phyloP scores from a whole-genome alignment of 2,797 vertebrate genomes.

The Sebastes miniatus region DNA sequence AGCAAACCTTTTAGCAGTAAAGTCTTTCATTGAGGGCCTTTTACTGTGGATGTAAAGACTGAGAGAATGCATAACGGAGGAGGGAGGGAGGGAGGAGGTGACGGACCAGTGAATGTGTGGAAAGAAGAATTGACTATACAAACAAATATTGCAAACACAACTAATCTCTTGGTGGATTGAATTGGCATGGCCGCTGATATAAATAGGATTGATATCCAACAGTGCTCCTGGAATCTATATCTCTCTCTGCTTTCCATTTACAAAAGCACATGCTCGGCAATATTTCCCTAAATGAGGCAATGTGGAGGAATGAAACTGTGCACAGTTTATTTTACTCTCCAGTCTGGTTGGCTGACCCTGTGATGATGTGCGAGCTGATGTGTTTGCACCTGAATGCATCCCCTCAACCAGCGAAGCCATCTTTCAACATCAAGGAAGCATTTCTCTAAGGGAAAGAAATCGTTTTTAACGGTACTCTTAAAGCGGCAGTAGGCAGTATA shows the following conservation, averaged over 20 bases:
- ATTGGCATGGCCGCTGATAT: slow-evolving; percentile 16
- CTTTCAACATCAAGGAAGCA: too few relatives aligned
- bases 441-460: too few relatives aligned
- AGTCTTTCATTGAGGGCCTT: neutral
- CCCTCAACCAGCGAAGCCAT: neutral
- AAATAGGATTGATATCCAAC: slow-evolving; percentile 46
- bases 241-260: slow-evolving; percentile 19
- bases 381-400: neutral
- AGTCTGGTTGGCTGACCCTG: neutral
- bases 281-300: slow-evolving; percentile 13
- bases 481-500: too few relatives aligned
- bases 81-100: neutral
- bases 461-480: too few relatives aligned
- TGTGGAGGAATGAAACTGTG: slow-evolving; percentile 1
- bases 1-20: neutral
- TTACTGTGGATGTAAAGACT: neutral
- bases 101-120: slow-evolving; percentile 1
- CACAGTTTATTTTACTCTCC: neutral
- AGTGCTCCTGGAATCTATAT: slow-evolving; percentile 33
- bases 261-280: slow-evolving; percentile 26
- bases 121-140: slow-evolving; percentile 12
- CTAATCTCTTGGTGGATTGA: slow-evolving; percentile 32
- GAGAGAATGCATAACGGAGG: neutral
- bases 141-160: slow-evolving; percentile 30
- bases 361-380: neutral